A percentile compares a stretch with the other conserved stretches of the same genome.
Evolutionary conservation across 37 sponge, comb jelly and placozoan genomes (phyloP).

Genomic region (Hexactinellida sp.): DNA sequence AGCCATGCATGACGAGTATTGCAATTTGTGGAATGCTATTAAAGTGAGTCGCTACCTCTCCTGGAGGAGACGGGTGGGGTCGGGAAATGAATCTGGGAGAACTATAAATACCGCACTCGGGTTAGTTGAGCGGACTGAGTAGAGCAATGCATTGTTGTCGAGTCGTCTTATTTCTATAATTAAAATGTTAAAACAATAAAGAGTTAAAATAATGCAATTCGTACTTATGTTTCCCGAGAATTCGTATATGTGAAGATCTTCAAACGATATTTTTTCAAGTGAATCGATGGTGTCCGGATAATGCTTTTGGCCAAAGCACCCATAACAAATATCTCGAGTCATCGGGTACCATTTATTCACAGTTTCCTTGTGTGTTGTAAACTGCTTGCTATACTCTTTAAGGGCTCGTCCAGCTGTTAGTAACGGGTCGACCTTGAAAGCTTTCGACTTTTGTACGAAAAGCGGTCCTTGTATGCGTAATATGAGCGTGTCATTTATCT

Average conservation of each 20-base stretch:
- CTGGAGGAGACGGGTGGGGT: neutral
- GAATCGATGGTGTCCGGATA: neutral
- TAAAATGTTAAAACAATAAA: neutral
- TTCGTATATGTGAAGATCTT: neutral
- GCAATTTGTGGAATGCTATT: too few relatives aligned
- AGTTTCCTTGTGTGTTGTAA: neutral
- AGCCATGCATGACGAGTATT: too few relatives aligned
- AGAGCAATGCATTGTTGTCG: neutral
- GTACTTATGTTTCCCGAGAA: neutral
- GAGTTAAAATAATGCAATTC: neutral
- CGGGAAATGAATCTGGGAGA: conserved; percentile 2
- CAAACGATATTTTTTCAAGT: neutral
- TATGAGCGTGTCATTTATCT: neutral
- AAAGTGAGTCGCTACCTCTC: neutral
- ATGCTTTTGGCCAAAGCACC: neutral
- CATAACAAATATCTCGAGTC: neutral
- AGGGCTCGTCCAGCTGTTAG: conserved; percentile 13
- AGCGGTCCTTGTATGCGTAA: neutral
- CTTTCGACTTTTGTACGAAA: neutral
- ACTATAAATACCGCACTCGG: neutral
- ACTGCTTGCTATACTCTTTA: neutral
- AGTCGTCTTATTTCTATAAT: neutral
- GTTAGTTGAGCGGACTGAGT: neutral
- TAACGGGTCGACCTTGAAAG: neutral
- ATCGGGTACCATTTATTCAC: neutral